Evolutionary conservation across 2,888 invertebrate species (phyloP).

Genomic region (Hypsopygia costalis): DNA sequence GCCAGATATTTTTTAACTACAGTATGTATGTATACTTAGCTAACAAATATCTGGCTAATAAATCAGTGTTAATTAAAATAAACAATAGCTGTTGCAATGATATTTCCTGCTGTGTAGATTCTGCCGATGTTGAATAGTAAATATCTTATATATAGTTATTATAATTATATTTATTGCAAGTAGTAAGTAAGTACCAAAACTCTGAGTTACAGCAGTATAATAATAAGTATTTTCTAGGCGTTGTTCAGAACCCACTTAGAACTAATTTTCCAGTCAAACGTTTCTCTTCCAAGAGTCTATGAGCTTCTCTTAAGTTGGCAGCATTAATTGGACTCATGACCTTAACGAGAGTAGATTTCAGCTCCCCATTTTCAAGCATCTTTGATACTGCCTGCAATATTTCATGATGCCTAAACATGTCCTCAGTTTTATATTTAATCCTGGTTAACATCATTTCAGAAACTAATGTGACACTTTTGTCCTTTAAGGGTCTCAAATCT

Average conservation of each 20-base stretch:
- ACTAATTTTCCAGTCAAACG: slow-evolving; percentile 60
- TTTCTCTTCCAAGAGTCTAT: slow-evolving; percentile 53
- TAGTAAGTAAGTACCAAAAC: too few species aligned
- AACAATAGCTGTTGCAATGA: too few species aligned
- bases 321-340: slow-evolving; percentile 62
- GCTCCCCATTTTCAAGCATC: slow-evolving; percentile 48
- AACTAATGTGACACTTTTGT: slow-evolving; percentile 60
- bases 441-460: slow-evolving; percentile 62
- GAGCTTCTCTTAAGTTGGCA: slow-evolving; percentile 56
- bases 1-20: too few species aligned
- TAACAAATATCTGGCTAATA: too few species aligned
- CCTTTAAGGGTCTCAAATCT: slow-evolving; percentile 51
- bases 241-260: slow-evolving; percentile 41
- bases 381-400: slow-evolving; percentile 49
- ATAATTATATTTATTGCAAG: too few species aligned
- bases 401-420: slow-evolving; percentile 51
- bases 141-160: too few species aligned
- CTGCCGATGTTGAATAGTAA: too few species aligned
- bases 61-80: too few species aligned
- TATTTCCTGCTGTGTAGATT: too few species aligned
- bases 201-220: too few species aligned
- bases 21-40: too few species aligned
- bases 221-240: too few species aligned
- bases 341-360: slow-evolving; percentile 54
- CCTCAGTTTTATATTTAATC: slow-evolving; percentile 59